A percentile compares a stretch with the other conserved stretches of the same genome.
Evolutionary conservation across 2,113 vertebrate species (phyloP).

Genomic region (Pygoscelis adeliae): DNA sequence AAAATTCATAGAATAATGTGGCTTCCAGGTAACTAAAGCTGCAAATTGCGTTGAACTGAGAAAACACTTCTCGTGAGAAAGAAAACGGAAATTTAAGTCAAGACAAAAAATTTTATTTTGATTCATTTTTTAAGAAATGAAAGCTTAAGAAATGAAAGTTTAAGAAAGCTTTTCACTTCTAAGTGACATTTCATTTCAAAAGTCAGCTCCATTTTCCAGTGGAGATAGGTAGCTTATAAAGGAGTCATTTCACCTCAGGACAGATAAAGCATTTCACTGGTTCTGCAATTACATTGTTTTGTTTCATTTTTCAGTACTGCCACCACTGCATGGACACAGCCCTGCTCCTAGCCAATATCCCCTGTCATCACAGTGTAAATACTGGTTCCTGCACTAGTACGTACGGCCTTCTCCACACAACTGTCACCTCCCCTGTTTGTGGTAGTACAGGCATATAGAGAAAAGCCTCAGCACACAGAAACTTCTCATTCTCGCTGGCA

Average conservation of each 20-base stretch:
- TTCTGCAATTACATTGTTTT: neutral
- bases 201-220: neutral
- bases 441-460: neutral
- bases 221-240: neutral
- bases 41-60: neutral
- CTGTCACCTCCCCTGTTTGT: neutral
- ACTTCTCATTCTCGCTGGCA: neutral
- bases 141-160: no score
- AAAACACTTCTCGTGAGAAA: neutral
- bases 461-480: neutral
- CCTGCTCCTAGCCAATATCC: neutral
- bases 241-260: neutral
- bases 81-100: neutral
- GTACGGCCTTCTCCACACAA: neutral
- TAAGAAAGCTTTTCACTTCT: neutral
- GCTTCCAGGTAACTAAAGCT: neutral
- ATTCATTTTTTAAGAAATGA: neutral
- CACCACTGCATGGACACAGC: neutral
- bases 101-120: neutral
- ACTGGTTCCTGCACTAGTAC: neutral
- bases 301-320: neutral
- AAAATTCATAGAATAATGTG: neutral
- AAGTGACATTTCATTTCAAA: neutral
- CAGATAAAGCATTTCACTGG: neutral
- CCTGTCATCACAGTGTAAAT: neutral